Percentiles rank a stretch among this genome's conserved stretches.
Evolutionary conservation across 2,888 invertebrate genomes (phyloP).

Genomic region (Caenorhabditis uteleia): DNA sequence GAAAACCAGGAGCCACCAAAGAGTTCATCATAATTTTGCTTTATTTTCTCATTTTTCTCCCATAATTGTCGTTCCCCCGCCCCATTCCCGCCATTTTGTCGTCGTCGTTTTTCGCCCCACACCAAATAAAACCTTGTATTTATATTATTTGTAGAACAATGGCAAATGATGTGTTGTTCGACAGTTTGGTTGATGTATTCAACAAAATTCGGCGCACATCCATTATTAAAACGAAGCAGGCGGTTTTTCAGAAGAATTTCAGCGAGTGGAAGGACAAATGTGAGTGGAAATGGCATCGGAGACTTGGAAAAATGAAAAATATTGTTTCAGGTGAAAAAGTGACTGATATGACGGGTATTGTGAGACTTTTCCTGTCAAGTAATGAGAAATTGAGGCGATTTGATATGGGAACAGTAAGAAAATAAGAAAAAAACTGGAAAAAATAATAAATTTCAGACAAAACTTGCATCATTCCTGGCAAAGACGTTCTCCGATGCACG

Average conservation of each 20-base stretch:
- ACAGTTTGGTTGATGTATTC: slow-evolving; percentile 24
- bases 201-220: slow-evolving; percentile 33
- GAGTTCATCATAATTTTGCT: too few species aligned
- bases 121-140: too few species aligned
- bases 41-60: not conserved
- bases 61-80: not conserved
- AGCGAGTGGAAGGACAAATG: slow-evolving; percentile 11
- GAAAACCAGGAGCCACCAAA: not conserved
- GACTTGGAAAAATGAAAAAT: not conserved
- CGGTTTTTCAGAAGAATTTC: slow-evolving; percentile 24
- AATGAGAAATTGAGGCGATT: slow-evolving; percentile 70
- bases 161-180: too few species aligned
- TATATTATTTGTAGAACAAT: too few species aligned
- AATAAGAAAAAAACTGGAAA: not conserved
- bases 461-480: slow-evolving; percentile 29
- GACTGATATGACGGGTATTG: slow-evolving; percentile 12
- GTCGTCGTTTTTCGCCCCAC: slow-evolving; percentile 3
- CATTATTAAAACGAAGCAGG: slow-evolving; percentile 21
- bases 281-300: too few species aligned
- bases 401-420: slow-evolving; percentile 32
- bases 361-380: slow-evolving; percentile 84
- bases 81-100: not conserved
- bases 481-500: slow-evolving; percentile 29
- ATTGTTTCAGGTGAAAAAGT: slow-evolving; percentile 10
- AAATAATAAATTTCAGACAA: not conserved